Evolutionary conservation across 2,113 vertebrate genomes (phyloP).

Genomic region (Sylvilagus bachmani): DNA sequence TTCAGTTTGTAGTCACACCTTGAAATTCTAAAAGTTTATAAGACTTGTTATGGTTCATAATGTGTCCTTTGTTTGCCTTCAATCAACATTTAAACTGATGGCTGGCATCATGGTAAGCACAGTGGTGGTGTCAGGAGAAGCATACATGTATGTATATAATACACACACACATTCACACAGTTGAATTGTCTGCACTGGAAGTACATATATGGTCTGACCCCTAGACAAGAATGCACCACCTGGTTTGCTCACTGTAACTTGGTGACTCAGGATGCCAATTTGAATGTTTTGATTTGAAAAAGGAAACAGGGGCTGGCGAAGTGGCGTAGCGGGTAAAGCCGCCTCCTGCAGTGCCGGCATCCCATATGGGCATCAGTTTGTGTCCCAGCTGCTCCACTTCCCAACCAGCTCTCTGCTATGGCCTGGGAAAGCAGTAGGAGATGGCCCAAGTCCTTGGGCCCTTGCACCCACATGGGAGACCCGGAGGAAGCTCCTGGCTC

Average conservation of each 20-base stretch:
- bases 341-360: too few species aligned
- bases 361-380: too few species aligned
- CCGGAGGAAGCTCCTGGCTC: too few species aligned
- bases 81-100: not conserved
- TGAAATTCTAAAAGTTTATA: constrained; percentile 3
- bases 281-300: not conserved
- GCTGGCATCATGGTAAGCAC: not conserved
- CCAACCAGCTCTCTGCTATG: too few species aligned
- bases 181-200: not conserved
- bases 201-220: not conserved
- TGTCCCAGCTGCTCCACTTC: too few species aligned
- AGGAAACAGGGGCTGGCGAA: not conserved
- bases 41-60: not conserved
- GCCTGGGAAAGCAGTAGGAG: too few species aligned
- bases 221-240: not conserved
- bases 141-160: too few species aligned
- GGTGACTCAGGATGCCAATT: not conserved
- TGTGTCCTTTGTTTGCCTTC: not conserved
- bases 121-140: not conserved
- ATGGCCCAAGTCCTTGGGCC: too few species aligned
- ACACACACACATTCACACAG: not conserved
- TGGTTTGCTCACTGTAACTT: not conserved
- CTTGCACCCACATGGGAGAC: too few species aligned
- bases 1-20: not conserved
- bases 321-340: too few species aligned